Conservation (phyloP, 2,113 vertebrate genomes). For the Calidris pygmaea region DNA sequence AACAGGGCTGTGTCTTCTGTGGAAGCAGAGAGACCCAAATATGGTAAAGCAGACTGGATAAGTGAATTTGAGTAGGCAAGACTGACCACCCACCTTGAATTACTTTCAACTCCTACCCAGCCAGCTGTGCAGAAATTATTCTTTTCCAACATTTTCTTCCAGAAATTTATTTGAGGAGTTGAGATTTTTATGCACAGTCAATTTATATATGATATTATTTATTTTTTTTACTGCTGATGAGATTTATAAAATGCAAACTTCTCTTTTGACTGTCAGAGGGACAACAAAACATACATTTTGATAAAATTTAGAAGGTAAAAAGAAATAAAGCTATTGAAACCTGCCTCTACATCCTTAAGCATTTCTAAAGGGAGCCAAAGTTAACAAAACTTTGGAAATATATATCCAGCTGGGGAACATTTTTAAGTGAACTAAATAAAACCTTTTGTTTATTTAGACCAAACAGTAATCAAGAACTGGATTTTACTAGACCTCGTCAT, state of each 20-base stretch:
- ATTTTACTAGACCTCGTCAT: not conserved
- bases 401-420: not conserved
- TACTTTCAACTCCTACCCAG: not conserved
- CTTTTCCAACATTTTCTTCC: not conserved
- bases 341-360: not conserved
- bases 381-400: slow-evolving; percentile 5
- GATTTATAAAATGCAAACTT: not conserved
- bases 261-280: not conserved
- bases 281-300: not conserved
- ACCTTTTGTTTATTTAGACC: not conserved
- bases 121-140: not conserved
- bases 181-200: not conserved
- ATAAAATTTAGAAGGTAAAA: not conserved
- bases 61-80: not conserved
- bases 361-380: not conserved
- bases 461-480: not conserved
- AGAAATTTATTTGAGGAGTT: not conserved
- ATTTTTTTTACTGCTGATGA: not conserved
- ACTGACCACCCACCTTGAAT: slow-evolving; percentile 61
- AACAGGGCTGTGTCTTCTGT: not conserved
- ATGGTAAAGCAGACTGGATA: not conserved
- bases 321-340: not conserved
- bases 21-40: not conserved
- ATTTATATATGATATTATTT: not conserved
- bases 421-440: slow-evolving; percentile 7